A percentile compares a stretch with the other conserved stretches of the same genome.
Conservation (phyloP, 2,113 vertebrate species). For the Alosa alosa region DNA sequence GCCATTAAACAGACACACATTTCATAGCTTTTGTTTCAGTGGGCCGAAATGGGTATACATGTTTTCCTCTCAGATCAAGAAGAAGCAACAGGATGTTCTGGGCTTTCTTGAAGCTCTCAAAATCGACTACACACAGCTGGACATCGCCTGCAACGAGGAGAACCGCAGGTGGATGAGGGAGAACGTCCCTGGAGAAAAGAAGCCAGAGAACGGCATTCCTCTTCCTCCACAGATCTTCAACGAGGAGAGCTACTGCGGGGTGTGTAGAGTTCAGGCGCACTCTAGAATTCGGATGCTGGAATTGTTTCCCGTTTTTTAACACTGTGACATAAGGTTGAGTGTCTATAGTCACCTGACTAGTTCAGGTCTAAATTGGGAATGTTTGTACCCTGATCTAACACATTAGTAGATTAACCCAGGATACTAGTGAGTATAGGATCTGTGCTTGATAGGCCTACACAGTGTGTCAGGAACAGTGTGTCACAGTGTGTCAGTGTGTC, state of each 20-base stretch:
- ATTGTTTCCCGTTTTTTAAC: too few relatives aligned
- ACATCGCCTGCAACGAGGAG: constrained; percentile 93
- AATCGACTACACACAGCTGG: constrained; percentile 89
- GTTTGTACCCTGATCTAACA: too few relatives aligned
- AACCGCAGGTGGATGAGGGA: constrained; percentile 97
- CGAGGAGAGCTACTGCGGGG: constrained; percentile 91
- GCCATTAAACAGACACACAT: not conserved
- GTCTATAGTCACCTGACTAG: too few relatives aligned
- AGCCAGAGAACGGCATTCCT: constrained; percentile 92
- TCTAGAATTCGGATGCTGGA: too few relatives aligned
- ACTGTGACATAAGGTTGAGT: too few relatives aligned
- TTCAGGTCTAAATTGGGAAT: too few relatives aligned
- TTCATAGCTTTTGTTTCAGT: not conserved
- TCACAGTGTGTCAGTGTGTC: too few relatives aligned
- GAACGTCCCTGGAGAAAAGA: constrained; percentile 92
- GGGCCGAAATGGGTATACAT: not conserved
- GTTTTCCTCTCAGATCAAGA: constrained; percentile 83
- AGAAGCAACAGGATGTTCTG: constrained; percentile 97
- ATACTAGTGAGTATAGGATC: too few relatives aligned
- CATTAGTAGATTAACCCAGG: too few relatives aligned
- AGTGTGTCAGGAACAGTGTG: too few relatives aligned
- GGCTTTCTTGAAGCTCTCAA: constrained; percentile 94
- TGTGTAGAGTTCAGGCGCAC: too few relatives aligned
- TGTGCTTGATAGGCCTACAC: not conserved
- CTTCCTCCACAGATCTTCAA: constrained; percentile 98